Conservation (phyloP, 2,888 invertebrate genomes). For the Caenorhabditis panamensis region DNA sequence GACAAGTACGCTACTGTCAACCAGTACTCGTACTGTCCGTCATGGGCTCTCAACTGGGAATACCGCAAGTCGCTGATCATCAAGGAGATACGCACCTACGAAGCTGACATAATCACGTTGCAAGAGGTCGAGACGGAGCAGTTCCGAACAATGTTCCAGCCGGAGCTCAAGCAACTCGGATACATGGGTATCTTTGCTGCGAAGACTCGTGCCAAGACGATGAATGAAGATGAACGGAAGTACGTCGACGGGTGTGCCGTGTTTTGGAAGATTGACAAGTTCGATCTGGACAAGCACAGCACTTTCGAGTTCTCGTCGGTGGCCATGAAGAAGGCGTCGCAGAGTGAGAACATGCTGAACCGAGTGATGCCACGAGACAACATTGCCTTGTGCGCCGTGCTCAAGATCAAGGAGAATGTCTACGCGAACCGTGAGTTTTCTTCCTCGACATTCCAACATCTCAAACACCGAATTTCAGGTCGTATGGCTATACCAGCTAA, state of each 20-base stretch:
- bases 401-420: conserved; percentile 94
- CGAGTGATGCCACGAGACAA: conserved; percentile 89
- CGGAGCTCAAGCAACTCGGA: conserved; percentile 91
- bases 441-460: not conserved
- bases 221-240: conserved; percentile 96
- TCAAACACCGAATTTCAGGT: conserved; percentile 13
- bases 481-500: conserved; percentile 62
- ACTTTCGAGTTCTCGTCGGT: conserved; percentile 95
- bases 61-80: conserved; percentile 97
- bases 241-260: conserved; percentile 99
- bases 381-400: conserved; percentile 94
- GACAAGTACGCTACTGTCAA: conserved; percentile 98
- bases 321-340: conserved; percentile 98
- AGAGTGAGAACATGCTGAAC: conserved; percentile 88
- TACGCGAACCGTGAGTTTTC: conserved; percentile 88
- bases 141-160: conserved; percentile 95
- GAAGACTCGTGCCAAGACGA: conserved; percentile 97
- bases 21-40: conserved; percentile 98
- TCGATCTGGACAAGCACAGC: conserved; percentile 94
- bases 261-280: conserved; percentile 88
- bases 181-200: conserved; percentile 90
- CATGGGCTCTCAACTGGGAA: conserved; percentile 99
- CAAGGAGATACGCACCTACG: conserved; percentile 93
- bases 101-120: conserved; percentile 96
- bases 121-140: conserved; percentile 99